phyloP scores from a whole-genome alignment of 2,113 vertebrate genomes.

The Anolis sagrei region DNA sequence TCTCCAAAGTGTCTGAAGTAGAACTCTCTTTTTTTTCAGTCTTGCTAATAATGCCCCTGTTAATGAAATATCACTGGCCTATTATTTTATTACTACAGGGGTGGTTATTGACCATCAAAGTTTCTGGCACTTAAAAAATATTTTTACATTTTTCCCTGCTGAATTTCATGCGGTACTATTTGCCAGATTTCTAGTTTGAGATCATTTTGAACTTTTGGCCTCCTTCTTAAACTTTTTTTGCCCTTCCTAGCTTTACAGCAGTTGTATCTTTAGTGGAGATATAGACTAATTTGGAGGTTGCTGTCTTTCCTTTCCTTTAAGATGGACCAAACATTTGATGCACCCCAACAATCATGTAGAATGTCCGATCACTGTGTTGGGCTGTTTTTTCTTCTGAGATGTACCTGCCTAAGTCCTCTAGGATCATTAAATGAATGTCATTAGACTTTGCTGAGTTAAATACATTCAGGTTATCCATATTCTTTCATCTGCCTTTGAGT shows the following conservation, averaged over 20 bases:
- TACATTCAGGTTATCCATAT: not conserved
- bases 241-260: not conserved
- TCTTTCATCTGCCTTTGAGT: not conserved
- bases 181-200: not conserved
- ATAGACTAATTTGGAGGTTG: not conserved
- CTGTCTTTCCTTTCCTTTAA: not conserved
- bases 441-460: not conserved
- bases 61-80: not conserved
- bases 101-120: not conserved
- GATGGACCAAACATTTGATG: not conserved
- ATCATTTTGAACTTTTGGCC: constrained; percentile 20
- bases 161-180: not conserved
- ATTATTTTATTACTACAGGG: not conserved
- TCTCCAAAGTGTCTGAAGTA: not conserved
- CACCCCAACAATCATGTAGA: not conserved
- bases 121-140: not conserved
- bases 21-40: not conserved
- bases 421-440: not conserved
- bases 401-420: not conserved
- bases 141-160: not conserved
- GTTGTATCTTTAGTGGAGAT: not conserved
- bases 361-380: not conserved
- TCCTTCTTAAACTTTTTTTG: not conserved
- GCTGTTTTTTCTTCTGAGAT: not conserved
- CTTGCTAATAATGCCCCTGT: not conserved